These are phyloP conservation scores for Jordanella pulchra DNA, from an alignment of 2,797 vertebrate genomes.

Conservation along the genomic window DNA sequence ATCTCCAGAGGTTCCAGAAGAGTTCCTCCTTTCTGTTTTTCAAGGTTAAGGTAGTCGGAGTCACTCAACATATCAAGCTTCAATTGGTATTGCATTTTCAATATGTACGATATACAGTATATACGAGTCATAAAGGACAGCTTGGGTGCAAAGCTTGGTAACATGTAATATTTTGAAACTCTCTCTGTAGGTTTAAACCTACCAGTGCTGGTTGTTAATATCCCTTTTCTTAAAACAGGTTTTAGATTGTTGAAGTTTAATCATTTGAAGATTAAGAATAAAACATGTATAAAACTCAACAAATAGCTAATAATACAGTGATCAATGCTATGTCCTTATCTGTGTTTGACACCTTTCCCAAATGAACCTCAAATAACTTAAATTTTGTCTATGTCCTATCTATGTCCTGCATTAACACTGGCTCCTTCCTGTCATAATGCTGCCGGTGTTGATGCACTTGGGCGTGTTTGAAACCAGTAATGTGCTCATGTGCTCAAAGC, in stretches of 20 bases:
- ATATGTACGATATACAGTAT: too few species aligned
- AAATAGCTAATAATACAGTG: conserved; percentile 6
- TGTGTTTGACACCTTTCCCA: conserved; percentile 51
- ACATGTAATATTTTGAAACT: too few species aligned
- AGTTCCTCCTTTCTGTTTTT: background rate
- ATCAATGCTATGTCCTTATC: conserved; percentile 39
- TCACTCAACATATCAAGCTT: background rate
- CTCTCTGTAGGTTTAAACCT: background rate
- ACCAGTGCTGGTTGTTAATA: background rate
- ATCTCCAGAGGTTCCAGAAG: too few species aligned
- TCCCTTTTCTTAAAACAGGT: background rate
- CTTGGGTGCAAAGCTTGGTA: background rate
- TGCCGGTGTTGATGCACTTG: conserved; percentile 54
- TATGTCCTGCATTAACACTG: conserved; percentile 40
- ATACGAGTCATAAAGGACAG: too few species aligned
- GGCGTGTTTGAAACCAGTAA: conserved; percentile 39
- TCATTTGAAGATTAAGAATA: conserved; percentile 1
- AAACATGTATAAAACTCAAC: background rate
- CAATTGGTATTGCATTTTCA: too few species aligned
- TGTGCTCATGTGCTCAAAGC: conserved; percentile 46
- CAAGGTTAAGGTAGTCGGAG: background rate
- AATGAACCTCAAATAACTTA: conserved; percentile 35
- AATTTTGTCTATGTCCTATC: conserved; percentile 63
- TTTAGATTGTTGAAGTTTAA: background rate
- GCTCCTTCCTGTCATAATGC: conserved; percentile 72